These are phyloP conservation scores for Cephalopholis sonnerati DNA, from an alignment of 2,113 vertebrate genomes.

Conservation along the genomic window DNA sequence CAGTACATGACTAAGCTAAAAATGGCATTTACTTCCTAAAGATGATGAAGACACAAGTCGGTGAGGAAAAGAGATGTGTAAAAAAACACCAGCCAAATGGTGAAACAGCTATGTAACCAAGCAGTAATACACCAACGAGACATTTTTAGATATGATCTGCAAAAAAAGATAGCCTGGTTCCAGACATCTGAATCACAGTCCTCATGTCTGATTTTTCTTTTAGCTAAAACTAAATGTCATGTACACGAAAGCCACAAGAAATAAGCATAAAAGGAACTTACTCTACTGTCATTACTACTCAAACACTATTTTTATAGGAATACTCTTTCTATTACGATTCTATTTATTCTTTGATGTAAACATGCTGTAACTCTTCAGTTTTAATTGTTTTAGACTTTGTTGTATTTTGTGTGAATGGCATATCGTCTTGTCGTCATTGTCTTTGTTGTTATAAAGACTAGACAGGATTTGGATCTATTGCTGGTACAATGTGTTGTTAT, in stretches of 20 bases:
- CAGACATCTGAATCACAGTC: constrained; percentile 32
- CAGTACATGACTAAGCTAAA: background rate
- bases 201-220: background rate
- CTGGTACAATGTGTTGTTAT: constrained; percentile 6
- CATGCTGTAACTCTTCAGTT: background rate
- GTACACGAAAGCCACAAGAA: background rate
- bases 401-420: background rate
- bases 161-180: constrained; percentile 7
- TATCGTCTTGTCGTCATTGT: background rate
- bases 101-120: constrained; percentile 17
- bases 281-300: background rate
- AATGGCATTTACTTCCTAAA: background rate
- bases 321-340: background rate
- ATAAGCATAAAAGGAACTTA: background rate
- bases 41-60: background rate
- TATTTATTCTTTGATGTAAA: background rate
- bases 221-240: background rate
- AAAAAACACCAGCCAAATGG: background rate
- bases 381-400: too few relatives aligned
- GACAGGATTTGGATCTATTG: background rate
- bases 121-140: constrained; percentile 6
- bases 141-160: constrained; percentile 25
- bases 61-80: background rate
- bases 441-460: background rate
- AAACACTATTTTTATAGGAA: background rate